A percentile compares a stretch with the other conserved stretches of the same genome.
Evolutionary conservation across 2,888 invertebrate species (phyloP).

Genomic region (Ligdia adustata): DNA sequence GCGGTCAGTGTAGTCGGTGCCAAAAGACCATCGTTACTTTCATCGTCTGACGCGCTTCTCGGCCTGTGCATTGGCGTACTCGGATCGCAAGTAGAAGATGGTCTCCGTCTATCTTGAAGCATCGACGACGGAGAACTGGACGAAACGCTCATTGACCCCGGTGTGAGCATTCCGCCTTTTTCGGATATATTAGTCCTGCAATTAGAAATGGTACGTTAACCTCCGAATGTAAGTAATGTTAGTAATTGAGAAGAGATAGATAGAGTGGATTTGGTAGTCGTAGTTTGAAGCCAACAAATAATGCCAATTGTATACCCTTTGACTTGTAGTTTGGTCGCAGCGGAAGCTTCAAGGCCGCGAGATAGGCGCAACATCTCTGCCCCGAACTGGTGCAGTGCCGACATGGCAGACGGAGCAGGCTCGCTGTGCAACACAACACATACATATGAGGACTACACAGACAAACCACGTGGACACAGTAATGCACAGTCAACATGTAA

Average conservation of each 20-base stretch:
- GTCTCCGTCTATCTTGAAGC: conserved; percentile 70
- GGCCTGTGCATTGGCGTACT: conserved; percentile 66
- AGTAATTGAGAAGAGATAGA: conserved; percentile 28
- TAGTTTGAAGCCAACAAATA: conserved; percentile 55
- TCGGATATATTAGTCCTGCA: conserved; percentile 72
- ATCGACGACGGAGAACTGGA: conserved; percentile 78
- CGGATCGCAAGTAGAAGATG: conserved; percentile 66
- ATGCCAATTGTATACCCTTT: conserved; percentile 78
- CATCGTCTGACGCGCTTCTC: conserved; percentile 74
- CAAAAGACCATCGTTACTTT: conserved; percentile 68
- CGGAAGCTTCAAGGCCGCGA: conserved; percentile 90
- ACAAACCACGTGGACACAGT: conserved; percentile 46
- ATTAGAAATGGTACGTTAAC: conserved; percentile 10
- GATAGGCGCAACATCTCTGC: conserved; percentile 94
- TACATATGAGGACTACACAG: conserved; percentile 67
- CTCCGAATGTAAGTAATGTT: neutral
- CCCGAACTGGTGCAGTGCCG: conserved; percentile 93
- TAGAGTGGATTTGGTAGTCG: conserved; percentile 40
- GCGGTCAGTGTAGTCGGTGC: conserved; percentile 66
- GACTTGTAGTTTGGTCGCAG: conserved; percentile 74
- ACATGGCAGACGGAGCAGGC: conserved; percentile 92
- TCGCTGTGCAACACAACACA: conserved; percentile 85
- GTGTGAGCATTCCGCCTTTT: conserved; percentile 73
- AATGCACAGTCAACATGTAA: conserved; percentile 25
- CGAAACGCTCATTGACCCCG: conserved; percentile 74